phyloP scores from a whole-genome alignment of 2,888 invertebrate genomes.

The Pristionchus entomophagus region DNA sequence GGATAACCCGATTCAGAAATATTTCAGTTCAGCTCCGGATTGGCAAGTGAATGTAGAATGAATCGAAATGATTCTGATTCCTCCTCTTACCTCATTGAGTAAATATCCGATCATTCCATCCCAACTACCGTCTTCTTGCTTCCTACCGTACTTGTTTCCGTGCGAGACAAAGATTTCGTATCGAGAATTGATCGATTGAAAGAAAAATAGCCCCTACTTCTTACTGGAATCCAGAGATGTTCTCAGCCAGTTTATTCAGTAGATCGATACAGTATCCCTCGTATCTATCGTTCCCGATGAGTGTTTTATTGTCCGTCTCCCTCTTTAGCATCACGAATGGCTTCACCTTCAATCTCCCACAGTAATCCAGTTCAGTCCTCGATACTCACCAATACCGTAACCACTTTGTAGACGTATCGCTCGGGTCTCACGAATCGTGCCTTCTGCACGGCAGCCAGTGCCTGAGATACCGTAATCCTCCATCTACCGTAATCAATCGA shows the following conservation, averaged over 20 bases:
- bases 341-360: constrained; percentile 83
- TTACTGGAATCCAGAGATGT: constrained; percentile 64
- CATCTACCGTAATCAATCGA: background rate
- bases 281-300: constrained; percentile 74
- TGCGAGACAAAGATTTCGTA: constrained; percentile 75
- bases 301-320: constrained; percentile 67
- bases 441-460: constrained; percentile 35
- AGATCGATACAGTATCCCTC: constrained; percentile 78
- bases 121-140: constrained; percentile 69
- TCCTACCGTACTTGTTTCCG: constrained; percentile 71
- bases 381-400: constrained; percentile 62
- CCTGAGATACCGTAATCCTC: background rate
- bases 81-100: constrained; percentile 68
- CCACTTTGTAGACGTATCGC: constrained; percentile 65
- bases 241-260: constrained; percentile 75
- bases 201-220: constrained; percentile 47
- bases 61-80: too few relatives aligned
- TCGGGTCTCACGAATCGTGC: constrained; percentile 62
- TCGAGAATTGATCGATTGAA: constrained; percentile 64
- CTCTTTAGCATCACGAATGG: constrained; percentile 91
- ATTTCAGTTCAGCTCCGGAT: too few relatives aligned
- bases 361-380: background rate
- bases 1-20: too few relatives aligned
- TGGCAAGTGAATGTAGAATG: too few relatives aligned
- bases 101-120: constrained; percentile 76